Evolutionary conservation across 2,888 invertebrate genomes (phyloP), one percentile per base, ranked within the genome.

Genomic region (Cerastis rubricosa): DNA sequence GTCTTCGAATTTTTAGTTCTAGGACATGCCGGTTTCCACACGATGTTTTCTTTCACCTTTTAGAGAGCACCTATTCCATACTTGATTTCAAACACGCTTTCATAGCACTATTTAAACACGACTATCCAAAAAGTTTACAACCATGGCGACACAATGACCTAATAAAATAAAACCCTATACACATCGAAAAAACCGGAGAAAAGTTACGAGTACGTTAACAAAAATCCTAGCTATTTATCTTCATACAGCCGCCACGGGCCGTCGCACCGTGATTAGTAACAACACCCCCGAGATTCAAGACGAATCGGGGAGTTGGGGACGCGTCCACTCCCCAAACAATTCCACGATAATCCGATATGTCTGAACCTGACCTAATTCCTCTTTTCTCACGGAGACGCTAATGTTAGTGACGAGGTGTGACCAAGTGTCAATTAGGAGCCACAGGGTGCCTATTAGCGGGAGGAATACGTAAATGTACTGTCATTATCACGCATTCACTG

Each of bases 381-480:
- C 67, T 80, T 81, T 84, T 85, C 81, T 80, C 74, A 79, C 71
- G 74, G 17, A 43, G 71, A 67, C 66, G 64, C 65, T 84, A 86
- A 86, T 78, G 69, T 74, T 65, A 72, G 66, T 80, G 83, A 71
- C 65, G 71, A 85, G 81, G 84, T 86, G 87, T 71, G 64, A 76
- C 64, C 69, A 70, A 83, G 69, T 81, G 76, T 70, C 86, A 90
- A 90, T 90, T 90, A 90, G 84, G 57, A 80, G 84, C 75, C 85
- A 82, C 86, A 82, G 77, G 84, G 83, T 78, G 69, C 47, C 81
- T 69, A 89, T 91, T 90, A 91, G 85, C 83, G 67, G 14, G 71
- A 78, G 81, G 80, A 82, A 82, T 74, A 85, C 76, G 71, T 76
- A 85, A 87, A 87, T 83, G 69, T 78, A 85, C 79, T 83, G 83